These are phyloP conservation scores for Sphenodon punctatus DNA, from an alignment of 2,797 vertebrate genomes.

Conservation along the genomic window DNA sequence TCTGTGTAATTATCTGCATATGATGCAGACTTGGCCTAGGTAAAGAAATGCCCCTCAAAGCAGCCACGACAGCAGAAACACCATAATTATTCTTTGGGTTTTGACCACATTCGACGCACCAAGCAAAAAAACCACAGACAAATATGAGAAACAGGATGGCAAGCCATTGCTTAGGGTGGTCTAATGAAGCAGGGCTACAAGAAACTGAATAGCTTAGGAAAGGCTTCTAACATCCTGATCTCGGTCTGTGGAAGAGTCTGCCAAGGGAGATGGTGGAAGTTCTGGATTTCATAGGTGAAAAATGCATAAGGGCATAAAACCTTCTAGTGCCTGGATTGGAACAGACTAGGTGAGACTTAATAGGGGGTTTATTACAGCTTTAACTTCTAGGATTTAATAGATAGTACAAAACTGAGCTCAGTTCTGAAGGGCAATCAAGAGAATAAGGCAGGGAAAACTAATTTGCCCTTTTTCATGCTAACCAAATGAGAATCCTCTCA, in stretches of 20 bases:
- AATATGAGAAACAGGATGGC: neutral
- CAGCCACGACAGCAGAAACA: neutral
- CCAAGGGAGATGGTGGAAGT: neutral
- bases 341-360: neutral
- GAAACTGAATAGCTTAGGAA: neutral
- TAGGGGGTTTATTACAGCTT: neutral
- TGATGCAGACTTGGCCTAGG: neutral
- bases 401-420: neutral
- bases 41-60: constrained; percentile 1
- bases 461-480: neutral
- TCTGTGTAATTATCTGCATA: neutral
- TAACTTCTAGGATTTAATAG: neutral
- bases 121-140: neutral
- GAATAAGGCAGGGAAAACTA: rapidly evolving
- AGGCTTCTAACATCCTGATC: rapidly evolving
- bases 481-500: neutral
- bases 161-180: neutral
- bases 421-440: rapidly evolving
- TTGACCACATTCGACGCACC: neutral
- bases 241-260: neutral
- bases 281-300: neutral
- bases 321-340: neutral
- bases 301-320: neutral
- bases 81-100: neutral
- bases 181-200: neutral